Evolutionary conservation across 2,888 invertebrate genomes (phyloP), one percentile per base, ranked within the genome.

Genomic region (Margaritifera margaritifera): DNA sequence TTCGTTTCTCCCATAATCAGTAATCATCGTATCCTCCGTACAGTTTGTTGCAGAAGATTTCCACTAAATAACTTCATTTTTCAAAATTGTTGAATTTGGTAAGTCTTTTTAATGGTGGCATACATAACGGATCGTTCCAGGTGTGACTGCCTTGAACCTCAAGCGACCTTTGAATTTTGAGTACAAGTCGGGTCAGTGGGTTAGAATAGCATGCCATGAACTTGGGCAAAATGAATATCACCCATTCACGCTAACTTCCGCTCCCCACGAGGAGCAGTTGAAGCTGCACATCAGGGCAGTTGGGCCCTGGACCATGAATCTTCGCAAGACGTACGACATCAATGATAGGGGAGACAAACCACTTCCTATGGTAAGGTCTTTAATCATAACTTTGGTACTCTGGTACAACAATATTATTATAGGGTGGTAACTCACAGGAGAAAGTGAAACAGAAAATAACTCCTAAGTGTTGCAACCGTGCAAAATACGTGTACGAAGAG

Each of bases 141-240:
- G 90, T 85, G 93, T 93, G 2, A 92, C 92, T 0, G 90, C 91
- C 77, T 80, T 93, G 67, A 90, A 91, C 79, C 92, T 93, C 81
- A 90, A 91, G 73, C 90, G 92, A 74, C 93, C 93, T 4, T 85
- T 89, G 64, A 91, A 91, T 82, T 93, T 93, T 84, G 91, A 92
- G 74, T 93, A 92, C 87, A 92, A 91, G 86, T 92, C 93, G 8
- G 93, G 93, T 6, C 93, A 93, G 84, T 93, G 93, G 93, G 90
- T 93, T 22, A 89, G 92, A 59, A 91, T 93, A 66, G 92, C 93
- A n/a, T 92, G 92, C 79, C 84, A 91, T 51, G 89, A 86, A n/a
- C 86, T 92, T 66, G 92, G 92, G 72, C 84, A 89, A 22, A 88
- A 90, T 69, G 93, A 93, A 84, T 93, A 91, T 83, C 93, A 93